phyloP scores from a whole-genome alignment of 2,797 vertebrate genomes.

The Acipenser ruthenus region DNA sequence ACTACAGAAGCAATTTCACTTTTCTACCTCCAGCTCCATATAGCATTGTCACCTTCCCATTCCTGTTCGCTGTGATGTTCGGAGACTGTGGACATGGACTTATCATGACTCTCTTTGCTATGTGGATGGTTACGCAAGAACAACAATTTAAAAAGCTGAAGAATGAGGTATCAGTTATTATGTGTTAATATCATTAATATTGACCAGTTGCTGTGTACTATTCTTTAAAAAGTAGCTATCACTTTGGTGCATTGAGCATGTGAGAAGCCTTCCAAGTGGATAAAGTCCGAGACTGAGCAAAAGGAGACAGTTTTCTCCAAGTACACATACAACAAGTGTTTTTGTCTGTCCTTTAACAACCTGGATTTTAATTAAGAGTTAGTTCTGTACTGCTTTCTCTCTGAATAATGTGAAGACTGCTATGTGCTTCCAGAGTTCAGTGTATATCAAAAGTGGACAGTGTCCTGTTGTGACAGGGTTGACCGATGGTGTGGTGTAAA shows the following conservation, averaged over 20 bases:
- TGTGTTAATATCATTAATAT: neutral
- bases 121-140: slow-evolving; percentile 30
- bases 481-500: too few relatives aligned
- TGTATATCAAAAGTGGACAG: too few relatives aligned
- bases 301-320: too few relatives aligned
- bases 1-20: neutral
- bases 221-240: neutral
- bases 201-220: neutral
- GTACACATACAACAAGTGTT: too few relatives aligned
- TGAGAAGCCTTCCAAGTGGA: too few relatives aligned
- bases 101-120: slow-evolving; percentile 26
- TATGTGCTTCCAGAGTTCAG: too few relatives aligned
- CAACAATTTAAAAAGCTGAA: slow-evolving; percentile 21
- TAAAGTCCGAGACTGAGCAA: too few relatives aligned
- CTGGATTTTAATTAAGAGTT: too few relatives aligned
- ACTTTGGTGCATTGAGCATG: neutral
- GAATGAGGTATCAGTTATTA: slow-evolving; percentile 28
- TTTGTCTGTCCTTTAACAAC: too few relatives aligned
- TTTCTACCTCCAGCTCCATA: slow-evolving; percentile 26
- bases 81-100: slow-evolving; percentile 51
- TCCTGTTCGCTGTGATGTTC: slow-evolving; percentile 80
- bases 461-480: too few relatives aligned
- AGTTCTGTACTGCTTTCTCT: too few relatives aligned
- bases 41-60: slow-evolving; percentile 57
- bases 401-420: too few relatives aligned